A percentile compares a stretch with the other conserved stretches of the same genome.
Evolutionary conservation across 1,140 invertebrate genomes (phyloP).

Genomic region (Batillaria attramentaria): DNA sequence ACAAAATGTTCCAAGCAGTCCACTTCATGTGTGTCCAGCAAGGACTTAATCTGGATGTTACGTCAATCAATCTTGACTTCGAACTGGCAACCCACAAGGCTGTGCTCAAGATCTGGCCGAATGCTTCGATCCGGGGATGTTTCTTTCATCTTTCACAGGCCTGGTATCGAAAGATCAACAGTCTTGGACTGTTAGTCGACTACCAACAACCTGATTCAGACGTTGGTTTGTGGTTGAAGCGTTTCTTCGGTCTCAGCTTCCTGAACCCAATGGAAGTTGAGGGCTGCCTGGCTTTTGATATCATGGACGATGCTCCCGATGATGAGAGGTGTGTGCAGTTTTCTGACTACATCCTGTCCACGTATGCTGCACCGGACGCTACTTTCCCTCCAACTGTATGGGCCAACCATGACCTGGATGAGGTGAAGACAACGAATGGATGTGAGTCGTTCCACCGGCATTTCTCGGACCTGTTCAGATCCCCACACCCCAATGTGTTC

Average conservation of each 20-base stretch:
- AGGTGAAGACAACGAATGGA: not conserved
- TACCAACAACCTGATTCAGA: not conserved
- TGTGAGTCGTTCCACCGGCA: slow-evolving; percentile 8
- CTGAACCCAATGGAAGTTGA: no score
- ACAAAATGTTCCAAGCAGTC: slow-evolving; percentile 1
- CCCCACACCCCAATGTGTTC: not conserved
- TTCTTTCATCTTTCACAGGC: slow-evolving; percentile 12
- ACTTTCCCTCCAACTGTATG: not conserved
- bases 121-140: not conserved
- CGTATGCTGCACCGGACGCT: not conserved
- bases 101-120: not conserved
- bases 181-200: not conserved
- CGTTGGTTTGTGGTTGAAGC: not conserved
- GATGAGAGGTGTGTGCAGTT: not conserved
- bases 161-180: not conserved
- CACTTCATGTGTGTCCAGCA: slow-evolving; percentile 16
- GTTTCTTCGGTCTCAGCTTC: not conserved
- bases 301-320: slow-evolving; percentile 8
- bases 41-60: not conserved
- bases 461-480: not conserved
- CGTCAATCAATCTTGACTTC: slow-evolving; percentile 3
- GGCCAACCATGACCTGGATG: not conserved
- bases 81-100: no score
- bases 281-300: not conserved
- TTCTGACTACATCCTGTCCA: slow-evolving; percentile 6